A percentile compares a stretch with the other conserved stretches of the same genome.
Evolutionary conservation across 2,113 vertebrate species (phyloP).

Genomic region (Neolamprologus sp.): DNA sequence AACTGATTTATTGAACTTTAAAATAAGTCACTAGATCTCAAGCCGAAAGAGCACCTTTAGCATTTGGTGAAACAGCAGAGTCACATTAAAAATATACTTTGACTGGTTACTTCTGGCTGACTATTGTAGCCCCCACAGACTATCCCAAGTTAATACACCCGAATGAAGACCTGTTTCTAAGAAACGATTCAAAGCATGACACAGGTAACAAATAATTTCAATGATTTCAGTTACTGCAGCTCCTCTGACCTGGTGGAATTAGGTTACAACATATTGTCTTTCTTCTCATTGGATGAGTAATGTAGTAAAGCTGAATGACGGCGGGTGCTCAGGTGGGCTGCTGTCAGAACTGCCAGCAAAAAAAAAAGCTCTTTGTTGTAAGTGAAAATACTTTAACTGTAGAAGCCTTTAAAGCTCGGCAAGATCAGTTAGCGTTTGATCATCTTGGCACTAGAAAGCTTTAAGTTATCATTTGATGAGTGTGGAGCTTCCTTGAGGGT

Average conservation of each 20-base stretch:
- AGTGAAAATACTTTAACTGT: not conserved
- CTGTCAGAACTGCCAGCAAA: not conserved
- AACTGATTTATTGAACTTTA: not conserved
- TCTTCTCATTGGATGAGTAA: not conserved
- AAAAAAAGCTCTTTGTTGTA: not conserved
- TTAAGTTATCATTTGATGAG: conserved; percentile 8
- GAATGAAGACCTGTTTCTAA: not conserved
- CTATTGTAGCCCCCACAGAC: not conserved
- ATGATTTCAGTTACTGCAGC: not conserved
- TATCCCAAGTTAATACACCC: not conserved
- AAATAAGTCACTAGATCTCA: not conserved
- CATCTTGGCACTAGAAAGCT: conserved; percentile 3
- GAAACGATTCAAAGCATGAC: not conserved
- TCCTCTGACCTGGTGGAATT: not conserved
- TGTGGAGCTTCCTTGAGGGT: not conserved
- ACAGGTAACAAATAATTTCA: not conserved
- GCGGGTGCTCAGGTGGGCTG: not conserved
- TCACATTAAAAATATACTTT: not conserved
- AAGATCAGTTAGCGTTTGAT: conserved; percentile 18
- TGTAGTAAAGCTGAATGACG: not conserved
- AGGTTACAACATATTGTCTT: not conserved
- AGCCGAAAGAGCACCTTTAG: not conserved
- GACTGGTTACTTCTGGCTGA: not conserved
- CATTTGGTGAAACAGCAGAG: not conserved
- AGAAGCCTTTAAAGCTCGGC: not conserved